A percentile compares a stretch with the other conserved stretches of the same genome.
Conservation (phyloP, 37 sponge, comb jelly and placozoan genomes). For the Crambe crambe region DNA sequence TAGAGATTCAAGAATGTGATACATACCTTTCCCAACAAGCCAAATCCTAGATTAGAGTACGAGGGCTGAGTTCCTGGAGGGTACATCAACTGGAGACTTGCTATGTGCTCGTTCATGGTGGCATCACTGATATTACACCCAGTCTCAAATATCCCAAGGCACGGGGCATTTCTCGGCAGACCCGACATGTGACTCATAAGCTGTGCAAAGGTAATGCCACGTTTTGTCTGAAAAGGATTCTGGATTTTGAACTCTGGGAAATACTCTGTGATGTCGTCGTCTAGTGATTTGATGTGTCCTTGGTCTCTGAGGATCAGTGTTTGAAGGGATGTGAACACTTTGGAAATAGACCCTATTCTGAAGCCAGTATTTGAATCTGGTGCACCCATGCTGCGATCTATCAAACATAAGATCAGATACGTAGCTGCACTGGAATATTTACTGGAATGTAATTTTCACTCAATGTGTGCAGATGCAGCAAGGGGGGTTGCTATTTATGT, state of each 20-base stretch:
- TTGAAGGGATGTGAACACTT: constrained; percentile 62
- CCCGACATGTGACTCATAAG: constrained; percentile 77
- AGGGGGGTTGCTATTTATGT: too few species aligned
- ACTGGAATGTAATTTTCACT: not conserved
- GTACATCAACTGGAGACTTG: constrained; percentile 30
- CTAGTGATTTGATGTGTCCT: constrained; percentile 33
- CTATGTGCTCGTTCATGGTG: constrained; percentile 42
- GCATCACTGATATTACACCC: constrained; percentile 45
- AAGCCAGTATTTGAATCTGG: constrained; percentile 64
- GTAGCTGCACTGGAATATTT: not conserved
- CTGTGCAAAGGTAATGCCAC: constrained; percentile 69
- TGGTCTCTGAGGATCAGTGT: constrained; percentile 59
- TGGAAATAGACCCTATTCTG: constrained; percentile 73
- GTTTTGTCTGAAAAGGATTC: constrained; percentile 62
- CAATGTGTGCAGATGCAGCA: too few species aligned
- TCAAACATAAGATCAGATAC: not conserved
- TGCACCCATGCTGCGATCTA: constrained; percentile 51
- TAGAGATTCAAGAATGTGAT: too few species aligned
- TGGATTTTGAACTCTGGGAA: constrained; percentile 45
- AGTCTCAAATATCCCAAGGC: constrained; percentile 34
- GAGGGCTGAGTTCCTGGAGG: constrained; percentile 65
- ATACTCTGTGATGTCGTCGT: constrained; percentile 53
- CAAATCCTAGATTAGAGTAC: constrained; percentile 82
- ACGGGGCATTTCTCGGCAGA: constrained; percentile 63
- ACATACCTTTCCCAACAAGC: constrained; percentile 64